A percentile compares a stretch with the other conserved stretches of the same genome.
phyloP scores from a whole-genome alignment of 2,797 vertebrate genomes.

The Neosilurus mollespiculum region DNA sequence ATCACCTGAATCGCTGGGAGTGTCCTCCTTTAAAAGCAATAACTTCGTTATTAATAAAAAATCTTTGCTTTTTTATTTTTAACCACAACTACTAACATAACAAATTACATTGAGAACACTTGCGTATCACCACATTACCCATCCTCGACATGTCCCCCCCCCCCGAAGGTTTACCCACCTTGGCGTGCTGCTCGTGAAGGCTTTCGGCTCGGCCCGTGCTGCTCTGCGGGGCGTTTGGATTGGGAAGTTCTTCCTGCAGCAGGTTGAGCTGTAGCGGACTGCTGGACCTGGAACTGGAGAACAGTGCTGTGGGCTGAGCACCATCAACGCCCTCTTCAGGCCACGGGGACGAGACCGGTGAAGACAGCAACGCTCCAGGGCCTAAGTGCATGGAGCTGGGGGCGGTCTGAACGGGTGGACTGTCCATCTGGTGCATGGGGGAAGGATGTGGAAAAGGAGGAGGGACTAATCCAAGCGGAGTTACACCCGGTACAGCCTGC shows the following conservation, averaged over 20 bases:
- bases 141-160: neutral
- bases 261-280: constrained; percentile 85
- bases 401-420: neutral
- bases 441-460: constrained; percentile 52
- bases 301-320: constrained; percentile 62
- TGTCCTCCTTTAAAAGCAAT: constrained; percentile 62
- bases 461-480: constrained; percentile 36
- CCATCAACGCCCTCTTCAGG: constrained; percentile 67
- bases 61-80: too few species aligned
- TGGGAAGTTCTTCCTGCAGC: constrained; percentile 83
- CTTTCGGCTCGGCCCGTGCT: constrained; percentile 59
- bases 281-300: constrained; percentile 82
- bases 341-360: constrained; percentile 61
- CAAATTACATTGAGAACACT: too few species aligned
- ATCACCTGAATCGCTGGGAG: constrained; percentile 63
- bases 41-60: neutral
- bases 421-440: constrained; percentile 47
- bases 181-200: constrained; percentile 63
- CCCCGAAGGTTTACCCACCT: constrained; percentile 58
- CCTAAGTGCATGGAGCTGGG: neutral
- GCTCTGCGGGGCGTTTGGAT: constrained; percentile 63
- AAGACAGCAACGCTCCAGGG: constrained; percentile 52
- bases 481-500: constrained; percentile 28
- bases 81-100: too few species aligned
- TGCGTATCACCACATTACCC: too few species aligned